phyloP scores from a whole-genome alignment of 2,113 vertebrate species.

The Benitochromis conjunctus region DNA sequence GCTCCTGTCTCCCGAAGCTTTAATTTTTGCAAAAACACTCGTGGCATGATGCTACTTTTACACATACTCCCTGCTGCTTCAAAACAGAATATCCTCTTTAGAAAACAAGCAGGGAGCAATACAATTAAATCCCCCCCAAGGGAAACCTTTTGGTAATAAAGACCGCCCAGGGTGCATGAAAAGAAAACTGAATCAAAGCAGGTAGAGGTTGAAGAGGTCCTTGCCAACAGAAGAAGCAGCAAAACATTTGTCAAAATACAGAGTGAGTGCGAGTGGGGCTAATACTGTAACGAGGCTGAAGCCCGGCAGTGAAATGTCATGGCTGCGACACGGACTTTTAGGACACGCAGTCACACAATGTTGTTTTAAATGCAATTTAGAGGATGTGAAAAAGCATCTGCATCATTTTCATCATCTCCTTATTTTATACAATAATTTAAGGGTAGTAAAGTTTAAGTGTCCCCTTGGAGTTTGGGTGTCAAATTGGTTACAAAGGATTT shows the following conservation, averaged over 20 bases:
- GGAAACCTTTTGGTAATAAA: background rate
- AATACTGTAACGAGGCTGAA: background rate
- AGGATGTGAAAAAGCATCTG: background rate
- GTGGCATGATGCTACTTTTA: background rate
- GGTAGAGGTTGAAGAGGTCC: background rate
- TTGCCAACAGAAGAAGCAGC: background rate
- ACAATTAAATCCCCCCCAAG: background rate
- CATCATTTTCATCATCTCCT: background rate
- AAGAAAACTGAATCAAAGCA: background rate
- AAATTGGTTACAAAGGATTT: background rate
- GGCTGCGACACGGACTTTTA: background rate
- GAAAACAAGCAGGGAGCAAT: background rate
- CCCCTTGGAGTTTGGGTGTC: background rate
- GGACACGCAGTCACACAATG: background rate
- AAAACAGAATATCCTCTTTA: conserved; percentile 4
- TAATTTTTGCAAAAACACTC: background rate
- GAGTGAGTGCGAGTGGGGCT: background rate
- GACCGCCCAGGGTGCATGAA: background rate
- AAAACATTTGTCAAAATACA: background rate
- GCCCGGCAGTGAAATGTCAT: background rate
- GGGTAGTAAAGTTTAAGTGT: background rate
- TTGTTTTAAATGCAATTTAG: background rate
- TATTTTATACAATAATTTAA: background rate
- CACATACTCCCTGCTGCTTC: background rate
- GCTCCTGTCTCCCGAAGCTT: background rate